Evolutionary conservation across 2,888 invertebrate species (phyloP), one percentile per base, ranked within the genome.

Genomic region (Chironomus riparius): DNA sequence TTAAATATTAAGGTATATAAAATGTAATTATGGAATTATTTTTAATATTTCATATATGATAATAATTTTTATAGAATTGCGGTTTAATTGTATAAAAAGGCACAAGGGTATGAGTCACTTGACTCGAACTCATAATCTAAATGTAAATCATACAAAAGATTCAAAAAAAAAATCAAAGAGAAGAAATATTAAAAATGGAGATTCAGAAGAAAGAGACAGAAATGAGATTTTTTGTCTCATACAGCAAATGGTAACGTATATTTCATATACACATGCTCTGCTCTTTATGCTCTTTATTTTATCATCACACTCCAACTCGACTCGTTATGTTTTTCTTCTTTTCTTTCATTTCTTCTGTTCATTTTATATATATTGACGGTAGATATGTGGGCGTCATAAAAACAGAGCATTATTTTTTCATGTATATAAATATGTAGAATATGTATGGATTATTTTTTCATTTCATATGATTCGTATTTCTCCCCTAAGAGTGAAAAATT

Each of bases 161-260:
- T 38, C 38, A 1, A 38, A 10, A 47, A n/a, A n/a, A 71, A 12
- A 71, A 71, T 24, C 71, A 28, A 56, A 56, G 56, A 4, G 71
- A 71, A 21, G 24, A 71, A 71, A 38, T 38, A 70, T 48, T 18
- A 70, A 71, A 72, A 72, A 72, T 72, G 72, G 72, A 72, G 72
- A 72, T 72, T 62, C 5, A 18, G 1, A 28, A 1, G 72, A 62
- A 61, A 72, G 62, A 72, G 62, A 72, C 50, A 62, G 5, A 72
- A 56, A 28, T 38, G 72, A 38, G 56, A 72, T 72, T 72, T 21
- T 72, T n/a, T 72, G 13, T 47, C 21, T 56, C 28, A n/a, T n/a
- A 3, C 70, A 70, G 6, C 15, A 47, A 18, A 47, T 48, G 15
- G 21, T 48, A 56, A 18, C 18, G 18, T 56, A 56, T 56, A 56